Base-by-base conservation (phyloP, 2,888 invertebrate species). In the Andrena marginata region DNA sequence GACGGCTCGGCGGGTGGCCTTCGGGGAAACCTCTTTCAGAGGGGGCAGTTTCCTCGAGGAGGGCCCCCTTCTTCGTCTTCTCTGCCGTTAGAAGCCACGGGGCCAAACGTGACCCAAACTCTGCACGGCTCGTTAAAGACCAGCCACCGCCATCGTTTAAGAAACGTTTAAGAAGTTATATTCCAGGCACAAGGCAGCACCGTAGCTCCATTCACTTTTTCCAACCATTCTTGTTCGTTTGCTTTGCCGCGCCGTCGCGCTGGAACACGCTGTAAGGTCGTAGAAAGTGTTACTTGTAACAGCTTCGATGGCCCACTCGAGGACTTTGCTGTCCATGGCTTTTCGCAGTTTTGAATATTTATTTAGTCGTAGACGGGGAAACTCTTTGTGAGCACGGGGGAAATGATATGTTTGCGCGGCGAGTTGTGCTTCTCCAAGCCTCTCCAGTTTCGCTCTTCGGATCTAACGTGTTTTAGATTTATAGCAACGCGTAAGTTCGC, bases 131-230 rank as follows among this genome's bases (percentile, higher is more conserved):
- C 82, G 91, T 91, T 89, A 89, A 87, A 82, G 60, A 68, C 71
- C 76, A 79, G 64, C 80, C 60, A 75, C 81, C 67, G 74, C 60
- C 82, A 62, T 80, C 86, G 85, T 90, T 92, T 92, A 92, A 91
- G 91, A 90, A 90, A 85, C 91, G 86, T 92, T 92, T 92, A 91
- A 91, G 90, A 91, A 90, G 89, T 89, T 90, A 89, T 42, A 42
- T 90, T 89, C 89, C 85, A 70, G 84, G 71, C 62, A 67, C 88
- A 85, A 70, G 84, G 71, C 62, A 67, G 29, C 68, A 74, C 13
- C 48, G 20, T 31, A 68, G 31, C 31, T 59, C 84, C 84, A 80
- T 85, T 80, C 85, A 73, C 29, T 8, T 54, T 42, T 42, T 67
- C 26, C 51, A 35, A n/a, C 70, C 72, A 62, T 76, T 76, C 73